phyloP scores from a whole-genome alignment of 1,140 invertebrate genomes.

The Pentalonia nigronervosa region DNA sequence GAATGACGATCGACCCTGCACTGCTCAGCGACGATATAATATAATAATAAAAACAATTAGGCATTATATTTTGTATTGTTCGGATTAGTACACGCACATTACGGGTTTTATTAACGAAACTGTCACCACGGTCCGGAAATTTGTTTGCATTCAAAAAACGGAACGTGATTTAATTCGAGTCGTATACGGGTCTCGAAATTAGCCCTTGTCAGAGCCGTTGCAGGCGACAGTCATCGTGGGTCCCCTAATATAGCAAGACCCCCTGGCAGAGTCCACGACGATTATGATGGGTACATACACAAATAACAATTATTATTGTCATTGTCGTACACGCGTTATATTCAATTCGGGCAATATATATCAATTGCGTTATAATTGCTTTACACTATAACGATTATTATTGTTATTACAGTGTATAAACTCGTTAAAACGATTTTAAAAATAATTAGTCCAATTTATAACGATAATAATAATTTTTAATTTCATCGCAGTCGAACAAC shows the following conservation, averaged over 20 bases:
- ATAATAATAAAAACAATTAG: neutral
- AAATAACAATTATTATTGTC: neutral
- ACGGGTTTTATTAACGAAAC: neutral
- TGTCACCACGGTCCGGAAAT: constrained; percentile 1
- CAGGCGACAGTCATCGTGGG: neutral
- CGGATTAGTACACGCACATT: neutral
- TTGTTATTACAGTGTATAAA: too few species aligned
- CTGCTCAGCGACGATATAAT: neutral
- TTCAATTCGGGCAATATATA: constrained; percentile 3
- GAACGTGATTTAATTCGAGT: constrained; percentile 40
- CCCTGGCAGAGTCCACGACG: neutral
- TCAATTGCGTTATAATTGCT: constrained; percentile 46
- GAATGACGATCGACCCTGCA: neutral
- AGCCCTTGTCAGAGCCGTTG: neutral
- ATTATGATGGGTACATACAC: neutral
- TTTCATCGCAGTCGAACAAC: neutral
- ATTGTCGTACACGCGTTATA: neutral
- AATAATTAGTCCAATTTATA: constrained; percentile 20
- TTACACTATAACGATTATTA: neutral
- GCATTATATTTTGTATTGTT: neutral
- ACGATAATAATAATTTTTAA: neutral
- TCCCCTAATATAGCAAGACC: neutral
- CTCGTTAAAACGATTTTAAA: neutral
- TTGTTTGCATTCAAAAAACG: constrained; percentile 46
- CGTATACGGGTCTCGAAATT: constrained; percentile 52